Evolutionary conservation across 2,113 vertebrate species (phyloP).

Genomic region (Elephantulus edwardii): DNA sequence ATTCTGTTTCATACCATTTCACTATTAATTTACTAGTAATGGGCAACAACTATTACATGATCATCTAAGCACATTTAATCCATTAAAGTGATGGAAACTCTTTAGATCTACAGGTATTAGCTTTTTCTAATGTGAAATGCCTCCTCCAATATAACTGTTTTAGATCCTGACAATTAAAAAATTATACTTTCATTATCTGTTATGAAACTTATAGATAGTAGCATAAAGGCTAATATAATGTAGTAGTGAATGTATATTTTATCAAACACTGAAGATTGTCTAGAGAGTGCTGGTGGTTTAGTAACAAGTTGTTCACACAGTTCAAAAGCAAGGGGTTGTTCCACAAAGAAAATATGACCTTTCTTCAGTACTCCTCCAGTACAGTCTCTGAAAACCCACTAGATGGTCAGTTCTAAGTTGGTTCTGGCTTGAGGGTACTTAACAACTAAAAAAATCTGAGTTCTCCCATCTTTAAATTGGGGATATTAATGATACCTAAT

Average conservation of each 20-base stretch:
- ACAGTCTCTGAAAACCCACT: too few relatives aligned
- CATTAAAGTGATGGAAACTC: neutral
- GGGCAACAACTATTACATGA: neutral
- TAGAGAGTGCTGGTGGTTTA: too few relatives aligned
- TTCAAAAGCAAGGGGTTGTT: too few relatives aligned
- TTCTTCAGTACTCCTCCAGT: too few relatives aligned
- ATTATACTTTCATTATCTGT: neutral
- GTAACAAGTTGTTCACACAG: too few relatives aligned
- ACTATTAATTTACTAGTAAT: neutral
- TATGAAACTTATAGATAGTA: slow-evolving; percentile 5
- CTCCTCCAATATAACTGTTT: neutral
- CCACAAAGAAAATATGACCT: too few relatives aligned
- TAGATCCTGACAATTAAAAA: neutral
- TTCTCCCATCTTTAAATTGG: slow-evolving; percentile 26
- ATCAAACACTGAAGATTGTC: neutral
- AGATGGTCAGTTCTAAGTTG: too few relatives aligned
- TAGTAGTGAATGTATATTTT: slow-evolving; percentile 17
- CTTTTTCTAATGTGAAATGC: slow-evolving; percentile 3
- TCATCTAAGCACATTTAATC: neutral
- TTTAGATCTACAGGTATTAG: neutral
- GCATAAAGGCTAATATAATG: neutral
- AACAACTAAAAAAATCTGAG: too few relatives aligned
- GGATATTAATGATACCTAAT: too few relatives aligned
- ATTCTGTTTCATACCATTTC: neutral
- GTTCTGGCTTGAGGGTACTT: too few relatives aligned